Percentiles rank a stretch among this genome's conserved stretches.
Conservation (phyloP, 1,140 invertebrate species). For the Aphis gossypii region DNA sequence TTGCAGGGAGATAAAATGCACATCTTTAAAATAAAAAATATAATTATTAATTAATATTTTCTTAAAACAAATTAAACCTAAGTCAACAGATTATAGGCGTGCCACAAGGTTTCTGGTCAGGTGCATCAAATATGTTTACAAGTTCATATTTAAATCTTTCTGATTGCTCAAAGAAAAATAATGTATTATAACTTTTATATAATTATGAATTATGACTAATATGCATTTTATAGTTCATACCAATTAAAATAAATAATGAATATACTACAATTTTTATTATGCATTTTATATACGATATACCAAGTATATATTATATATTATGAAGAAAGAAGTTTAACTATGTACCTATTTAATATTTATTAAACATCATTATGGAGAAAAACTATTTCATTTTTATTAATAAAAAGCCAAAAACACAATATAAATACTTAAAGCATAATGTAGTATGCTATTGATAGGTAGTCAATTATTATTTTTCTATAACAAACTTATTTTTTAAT, state of each 20-base stretch:
- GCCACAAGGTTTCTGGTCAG: not conserved
- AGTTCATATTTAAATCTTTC: not conserved
- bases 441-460: too few species aligned
- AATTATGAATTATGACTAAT: not conserved
- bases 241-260: not conserved
- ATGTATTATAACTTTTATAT: not conserved
- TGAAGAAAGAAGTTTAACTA: too few species aligned
- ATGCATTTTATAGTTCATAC: not conserved
- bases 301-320: too few species aligned
- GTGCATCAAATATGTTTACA: not conserved
- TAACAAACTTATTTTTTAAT: too few species aligned
- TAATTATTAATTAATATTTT: not conserved
- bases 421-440: too few species aligned
- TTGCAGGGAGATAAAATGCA: conserved; percentile 61
- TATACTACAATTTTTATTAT: too few species aligned
- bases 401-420: too few species aligned
- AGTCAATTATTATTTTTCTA: too few species aligned
- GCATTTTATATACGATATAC: too few species aligned
- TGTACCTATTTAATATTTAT: too few species aligned
- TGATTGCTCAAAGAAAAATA: not conserved
- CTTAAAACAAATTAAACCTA: not conserved
- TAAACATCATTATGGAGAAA: too few species aligned
- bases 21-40: conserved; percentile 59
- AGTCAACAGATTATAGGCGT: not conserved
- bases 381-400: too few species aligned